Evolutionary conservation across 1,140 invertebrate species (phyloP).

Genomic region (Idris sp.): DNA sequence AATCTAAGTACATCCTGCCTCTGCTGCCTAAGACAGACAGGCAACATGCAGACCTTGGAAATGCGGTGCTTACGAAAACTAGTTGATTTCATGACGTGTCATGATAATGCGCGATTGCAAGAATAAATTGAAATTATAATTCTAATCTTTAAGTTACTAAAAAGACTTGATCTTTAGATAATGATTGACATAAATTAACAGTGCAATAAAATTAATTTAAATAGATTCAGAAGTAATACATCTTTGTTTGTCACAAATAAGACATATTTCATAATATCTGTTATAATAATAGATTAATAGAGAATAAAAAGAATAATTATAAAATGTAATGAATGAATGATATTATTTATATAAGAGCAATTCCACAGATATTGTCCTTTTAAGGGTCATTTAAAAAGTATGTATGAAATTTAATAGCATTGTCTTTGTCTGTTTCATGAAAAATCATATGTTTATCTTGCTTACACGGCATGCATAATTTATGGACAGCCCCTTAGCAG

Average conservation of each 20-base stretch:
- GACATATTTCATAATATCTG: conserved; percentile 28
- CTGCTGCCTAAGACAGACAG: conserved; percentile 77
- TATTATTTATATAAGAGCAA: no score
- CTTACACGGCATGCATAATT: no score
- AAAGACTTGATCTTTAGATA: conserved; percentile 35
- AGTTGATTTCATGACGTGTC: conserved; percentile 33
- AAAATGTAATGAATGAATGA: no score
- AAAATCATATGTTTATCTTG: no score
- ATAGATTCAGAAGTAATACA: conserved; percentile 27
- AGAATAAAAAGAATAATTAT: no score
- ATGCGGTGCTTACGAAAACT: conserved; percentile 54
- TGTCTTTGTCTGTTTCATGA: no score
- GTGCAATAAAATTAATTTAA: conserved; percentile 18
- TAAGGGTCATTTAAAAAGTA: no score
- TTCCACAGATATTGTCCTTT: no score
- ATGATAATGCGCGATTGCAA: conserved; percentile 28
- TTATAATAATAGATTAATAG: no score
- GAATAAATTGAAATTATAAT: conserved; percentile 14
- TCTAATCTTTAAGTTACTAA: conserved; percentile 3
- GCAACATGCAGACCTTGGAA: conserved; percentile 71
- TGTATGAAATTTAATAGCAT: no score
- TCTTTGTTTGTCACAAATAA: conserved; percentile 23
- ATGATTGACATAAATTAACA: conserved; percentile 22
- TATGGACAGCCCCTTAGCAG: no score
- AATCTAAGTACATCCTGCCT: conserved; percentile 87